Conservation (phyloP, 2,888 invertebrate species). For the Ornithoptera alexandrae region DNA sequence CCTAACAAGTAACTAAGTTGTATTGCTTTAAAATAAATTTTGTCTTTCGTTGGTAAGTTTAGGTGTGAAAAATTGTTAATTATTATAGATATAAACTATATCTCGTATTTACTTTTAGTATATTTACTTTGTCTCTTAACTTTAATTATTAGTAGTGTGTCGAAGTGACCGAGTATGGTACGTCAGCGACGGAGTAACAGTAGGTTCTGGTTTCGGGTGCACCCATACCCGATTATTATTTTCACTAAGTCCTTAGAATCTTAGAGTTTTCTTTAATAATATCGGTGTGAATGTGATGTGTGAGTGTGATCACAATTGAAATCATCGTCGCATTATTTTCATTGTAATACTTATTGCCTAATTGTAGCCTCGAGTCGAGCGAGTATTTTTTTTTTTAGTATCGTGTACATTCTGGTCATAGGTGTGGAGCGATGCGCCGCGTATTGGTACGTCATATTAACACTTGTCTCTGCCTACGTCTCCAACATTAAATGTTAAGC, state of each 20-base stretch:
- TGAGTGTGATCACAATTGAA: conserved; percentile 68
- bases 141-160: conserved; percentile 52
- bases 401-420: conserved; percentile 79
- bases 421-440: conserved; percentile 55
- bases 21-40: conserved; percentile 57
- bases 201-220: conserved; percentile 58
- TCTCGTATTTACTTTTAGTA: conserved; percentile 55
- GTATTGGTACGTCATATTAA: conserved; percentile 57
- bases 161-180: conserved; percentile 55
- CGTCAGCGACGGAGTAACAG: conserved; percentile 58
- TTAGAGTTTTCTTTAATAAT: conserved; percentile 61
- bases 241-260: conserved; percentile 62
- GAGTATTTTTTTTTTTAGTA: conserved; percentile 55
- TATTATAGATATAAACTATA: conserved; percentile 62
- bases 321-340: conserved; percentile 58
- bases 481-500: conserved; percentile 15
- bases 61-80: conserved; percentile 70
- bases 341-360: conserved; percentile 51
- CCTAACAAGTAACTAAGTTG: conserved; percentile 49
- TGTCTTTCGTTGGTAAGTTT: conserved; percentile 66
- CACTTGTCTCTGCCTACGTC: conserved; percentile 38
- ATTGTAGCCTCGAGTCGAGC: conserved; percentile 55
- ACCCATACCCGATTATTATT: conserved; percentile 59
- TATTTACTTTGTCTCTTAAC: conserved; percentile 52
- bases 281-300: conserved; percentile 60